Evolutionary conservation across 2,888 invertebrate genomes (phyloP).

Genomic region (Saturnia pavonia): DNA sequence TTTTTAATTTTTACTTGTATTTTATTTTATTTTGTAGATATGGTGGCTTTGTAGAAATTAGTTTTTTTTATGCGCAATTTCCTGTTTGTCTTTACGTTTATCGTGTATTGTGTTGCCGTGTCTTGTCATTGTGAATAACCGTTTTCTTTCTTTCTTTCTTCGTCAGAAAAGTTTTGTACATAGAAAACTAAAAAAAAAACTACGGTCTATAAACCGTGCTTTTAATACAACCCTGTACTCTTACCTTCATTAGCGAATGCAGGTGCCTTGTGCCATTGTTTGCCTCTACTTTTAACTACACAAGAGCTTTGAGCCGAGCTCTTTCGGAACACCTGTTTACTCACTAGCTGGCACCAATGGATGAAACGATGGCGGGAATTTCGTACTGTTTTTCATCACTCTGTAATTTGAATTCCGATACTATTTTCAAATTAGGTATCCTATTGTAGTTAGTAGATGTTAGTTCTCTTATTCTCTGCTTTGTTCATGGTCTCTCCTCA

Average conservation of each 20-base stretch:
- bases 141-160: no score
- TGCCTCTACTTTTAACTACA: conserved; percentile 23
- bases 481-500: not conserved
- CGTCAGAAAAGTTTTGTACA: no score
- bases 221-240: conserved; percentile 7
- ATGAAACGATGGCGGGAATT: conserved; percentile 1
- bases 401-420: not conserved
- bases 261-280: conserved; percentile 32
- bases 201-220: not conserved
- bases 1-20: no score
- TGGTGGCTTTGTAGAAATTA: no score
- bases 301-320: conserved; percentile 21
- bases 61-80: no score
- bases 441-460: not conserved
- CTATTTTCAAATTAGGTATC: not conserved
- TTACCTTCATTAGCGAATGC: conserved; percentile 38
- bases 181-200: not conserved
- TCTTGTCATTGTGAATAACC: no score
- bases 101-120: no score
- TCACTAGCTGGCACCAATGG: conserved; percentile 7
- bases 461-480: not conserved
- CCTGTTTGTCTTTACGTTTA: no score
- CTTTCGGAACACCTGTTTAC: conserved; percentile 17
- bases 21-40: no score
- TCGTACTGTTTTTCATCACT: conserved; percentile 9